Conservation (phyloP, 92 coral and sea anemone genomes). For the Palythoa grandis region DNA sequence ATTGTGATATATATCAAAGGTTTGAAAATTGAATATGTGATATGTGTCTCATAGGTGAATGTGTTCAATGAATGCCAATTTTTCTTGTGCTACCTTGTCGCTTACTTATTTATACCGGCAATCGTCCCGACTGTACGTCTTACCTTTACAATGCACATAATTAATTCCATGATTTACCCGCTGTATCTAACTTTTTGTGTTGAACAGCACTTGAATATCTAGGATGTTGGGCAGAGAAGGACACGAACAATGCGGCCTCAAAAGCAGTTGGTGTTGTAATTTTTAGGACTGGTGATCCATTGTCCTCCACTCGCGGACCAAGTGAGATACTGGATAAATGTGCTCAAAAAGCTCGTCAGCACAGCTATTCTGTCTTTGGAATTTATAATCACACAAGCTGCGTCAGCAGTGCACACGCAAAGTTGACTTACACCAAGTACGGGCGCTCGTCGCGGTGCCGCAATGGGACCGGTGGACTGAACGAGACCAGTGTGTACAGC, state of each 20-base stretch:
- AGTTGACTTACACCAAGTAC: conserved; percentile 30
- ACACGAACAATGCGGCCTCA: neutral
- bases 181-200: neutral
- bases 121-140: no score
- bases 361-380: conserved; percentile 25
- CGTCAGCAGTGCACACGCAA: conserved; percentile 36
- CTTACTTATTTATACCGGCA: no score
- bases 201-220: conserved; percentile 22
- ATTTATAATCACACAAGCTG: conserved; percentile 22
- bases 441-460: conserved; percentile 36
- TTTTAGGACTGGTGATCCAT: neutral
- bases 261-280: conserved; percentile 6
- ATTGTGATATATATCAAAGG: no score
- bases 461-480: conserved; percentile 32
- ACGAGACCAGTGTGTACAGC: conserved; percentile 31
- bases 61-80: no score
- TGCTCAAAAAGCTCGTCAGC: neutral
- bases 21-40: no score
- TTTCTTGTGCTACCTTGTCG: no score
- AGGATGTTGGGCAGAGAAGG: conserved; percentile 31
- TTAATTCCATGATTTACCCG: no score
- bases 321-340: neutral
- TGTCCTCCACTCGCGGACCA: neutral
- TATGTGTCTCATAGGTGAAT: no score
- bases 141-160: no score